Base-by-base conservation (phyloP, 2,113 vertebrate genomes). In the Seriola quinqueradiata region DNA sequence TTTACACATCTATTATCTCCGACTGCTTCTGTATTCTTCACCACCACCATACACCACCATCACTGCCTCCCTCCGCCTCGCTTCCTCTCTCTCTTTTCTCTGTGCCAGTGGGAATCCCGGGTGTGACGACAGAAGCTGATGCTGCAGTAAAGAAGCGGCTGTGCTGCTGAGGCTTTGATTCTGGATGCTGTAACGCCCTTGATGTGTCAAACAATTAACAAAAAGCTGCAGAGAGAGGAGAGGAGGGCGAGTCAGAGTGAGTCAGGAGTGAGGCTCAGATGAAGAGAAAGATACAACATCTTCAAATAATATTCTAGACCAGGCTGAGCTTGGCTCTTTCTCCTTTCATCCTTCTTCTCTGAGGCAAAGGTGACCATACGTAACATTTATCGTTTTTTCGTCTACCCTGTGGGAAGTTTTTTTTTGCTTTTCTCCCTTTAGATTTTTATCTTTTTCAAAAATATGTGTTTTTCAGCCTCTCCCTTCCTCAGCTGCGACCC, bases 41-140 rank as follows among this genome's bases (percentile, higher is more conserved):
- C 76, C 70, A 14, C 8, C 40, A 42, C 40, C 40, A 10, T 1
- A 5, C 38, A 5, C 40, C 40, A 2, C 40, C 40, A 1, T n/a
- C 60, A 11, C 40, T 1, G 5, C 42, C 55, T 65, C 70, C 38
- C 13, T 14, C 12, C 11, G 7, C 44, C 7, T 46, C 54, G 8
- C 67, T 48, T 65, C 46, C 21, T 25, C 71, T 58, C 25, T 55
- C 48, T 36, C 70, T 48, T 23, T 21, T 73, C 67, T 80, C 67
- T 67, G 60, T 82, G 85, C 86, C 72, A 28, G 84, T 90, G 90
- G 93, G 89, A 92, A 93, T 89, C 87, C 93, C 87, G 44, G 38
- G 4, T 40, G 64, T 91, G 91, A 93, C 88, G 89, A 81, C 92
- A 93, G 85, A 81, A 69, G 82, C 86, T 81, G 87, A 74, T 82